Evolutionary conservation across 1,140 invertebrate genomes (phyloP), one percentile per base, ranked within the genome.

Genomic region (Pseudomyrmex flavicornis): DNA sequence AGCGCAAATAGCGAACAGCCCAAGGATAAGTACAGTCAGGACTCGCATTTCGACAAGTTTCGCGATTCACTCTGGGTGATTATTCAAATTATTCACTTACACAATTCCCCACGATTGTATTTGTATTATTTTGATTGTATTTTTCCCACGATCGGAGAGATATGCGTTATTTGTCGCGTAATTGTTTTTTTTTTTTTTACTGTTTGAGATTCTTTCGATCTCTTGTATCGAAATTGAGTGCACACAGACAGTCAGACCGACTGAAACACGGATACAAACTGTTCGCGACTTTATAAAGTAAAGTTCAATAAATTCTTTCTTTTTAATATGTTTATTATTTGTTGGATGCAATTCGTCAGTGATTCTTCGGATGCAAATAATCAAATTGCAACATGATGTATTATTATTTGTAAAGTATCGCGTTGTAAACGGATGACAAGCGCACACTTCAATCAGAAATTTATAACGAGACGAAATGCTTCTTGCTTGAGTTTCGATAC

Each of bases 221-320:
- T 46, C 10, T 22, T 20, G 20, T 69, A 17, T 61, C 15, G 20
- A 13, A 50, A 9, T 20, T 56, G 22, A 8, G 13, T 22, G 56
- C 69, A 86, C 74, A 82, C 83, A 89, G 88, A 83, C 89, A 87
- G 88, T 83, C 82, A 83, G 87, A 89, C 84, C 79, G 87, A 93
- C 93, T 94, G 92, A 86, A 87, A 88, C 89, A 84, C 83, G 91
- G 91, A 93, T 91, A 91, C 90, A 88, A 84, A 89, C 85, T 77
- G 84, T 84, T 68, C 83, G 84, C 85, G 92, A 90, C 93, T 94
- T 94, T 94, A 94, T 94, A 94, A 35, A 35, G 35, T 35, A 35
- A 35, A 7, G 5, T 35, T 35, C 35, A 7, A 35, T 35, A 35
- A 35, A 35, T 5, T 35, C 7, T 35, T 26, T 26, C 2, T 20